Conservation (phyloP, 2,113 vertebrate species). For the Mirounga angustirostris region DNA sequence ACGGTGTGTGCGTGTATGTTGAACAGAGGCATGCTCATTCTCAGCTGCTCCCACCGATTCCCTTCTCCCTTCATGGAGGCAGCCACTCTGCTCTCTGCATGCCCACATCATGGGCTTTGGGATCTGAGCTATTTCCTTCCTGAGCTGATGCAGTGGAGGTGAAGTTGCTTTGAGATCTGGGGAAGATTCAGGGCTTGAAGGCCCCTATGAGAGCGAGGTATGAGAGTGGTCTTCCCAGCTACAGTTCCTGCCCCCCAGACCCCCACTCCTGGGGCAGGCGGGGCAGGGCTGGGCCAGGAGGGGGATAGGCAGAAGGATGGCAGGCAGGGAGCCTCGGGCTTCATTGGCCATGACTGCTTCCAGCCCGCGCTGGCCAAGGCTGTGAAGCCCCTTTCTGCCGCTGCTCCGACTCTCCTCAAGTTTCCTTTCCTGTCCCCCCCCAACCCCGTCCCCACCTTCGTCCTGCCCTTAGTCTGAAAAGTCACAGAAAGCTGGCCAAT, state of each 20-base stretch:
- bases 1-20: not conserved
- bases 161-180: not conserved
- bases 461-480: slow-evolving; percentile 52
- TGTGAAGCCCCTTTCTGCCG: not conserved
- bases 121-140: not conserved
- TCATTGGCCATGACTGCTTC: not conserved
- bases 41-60: not conserved
- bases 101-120: not conserved
- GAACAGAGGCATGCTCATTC: not conserved
- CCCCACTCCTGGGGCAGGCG: not conserved
- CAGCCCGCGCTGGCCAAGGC: not conserved
- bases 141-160: not conserved
- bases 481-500: slow-evolving; percentile 59
- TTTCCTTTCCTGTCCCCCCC: not conserved
- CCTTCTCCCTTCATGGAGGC: not conserved
- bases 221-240: not conserved
- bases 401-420: not conserved
- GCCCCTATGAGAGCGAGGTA: not conserved
- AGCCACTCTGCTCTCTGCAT: not conserved
- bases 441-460: not conserved
- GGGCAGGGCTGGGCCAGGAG: not conserved
- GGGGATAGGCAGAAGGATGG: not conserved
- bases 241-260: not conserved
- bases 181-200: not conserved
- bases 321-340: not conserved